These are phyloP conservation scores for Rhinogobio ventralis DNA, from an alignment of 2,797 vertebrate genomes.

Conservation along the genomic window DNA sequence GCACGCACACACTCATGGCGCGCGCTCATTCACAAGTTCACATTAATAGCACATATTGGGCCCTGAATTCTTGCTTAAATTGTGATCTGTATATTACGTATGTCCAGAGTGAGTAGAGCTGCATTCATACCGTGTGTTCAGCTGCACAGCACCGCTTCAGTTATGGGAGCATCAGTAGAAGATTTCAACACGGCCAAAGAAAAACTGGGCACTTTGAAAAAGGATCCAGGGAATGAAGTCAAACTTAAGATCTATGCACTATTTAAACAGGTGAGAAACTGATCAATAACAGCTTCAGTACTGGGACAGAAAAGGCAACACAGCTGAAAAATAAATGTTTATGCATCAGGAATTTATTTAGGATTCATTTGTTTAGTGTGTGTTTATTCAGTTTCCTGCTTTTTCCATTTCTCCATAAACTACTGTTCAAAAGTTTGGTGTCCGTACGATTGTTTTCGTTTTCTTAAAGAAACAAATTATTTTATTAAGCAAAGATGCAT, in stretches of 20 bases:
- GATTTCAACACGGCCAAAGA: slow-evolving; percentile 87
- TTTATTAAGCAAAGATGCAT: background rate
- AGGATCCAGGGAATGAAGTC: slow-evolving; percentile 87
- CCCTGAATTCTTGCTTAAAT: background rate
- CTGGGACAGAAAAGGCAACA: background rate
- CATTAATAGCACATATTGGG: background rate
- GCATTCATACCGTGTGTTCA: slow-evolving; percentile 62
- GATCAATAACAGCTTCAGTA: background rate
- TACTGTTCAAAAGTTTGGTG: background rate
- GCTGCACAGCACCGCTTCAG: slow-evolving; percentile 73
- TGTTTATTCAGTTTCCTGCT: background rate
- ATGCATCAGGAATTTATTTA: background rate
- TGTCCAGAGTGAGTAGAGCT: slow-evolving; percentile 53
- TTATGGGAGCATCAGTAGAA: slow-evolving; percentile 77
- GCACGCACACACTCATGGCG: background rate
- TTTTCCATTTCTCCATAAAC: background rate
- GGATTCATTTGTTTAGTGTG: background rate
- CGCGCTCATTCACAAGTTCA: rapidly evolving
- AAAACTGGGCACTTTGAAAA: slow-evolving; percentile 81
- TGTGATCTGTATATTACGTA: background rate
- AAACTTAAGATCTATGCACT: slow-evolving; percentile 92
- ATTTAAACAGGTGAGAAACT: slow-evolving; percentile 88
- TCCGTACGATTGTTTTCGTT: background rate
- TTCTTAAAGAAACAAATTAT: background rate
- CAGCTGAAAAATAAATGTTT: background rate